These are phyloP conservation scores for Capricornis sumatraensis DNA, from an alignment of 2,113 vertebrate genomes.

Conservation along the genomic window DNA sequence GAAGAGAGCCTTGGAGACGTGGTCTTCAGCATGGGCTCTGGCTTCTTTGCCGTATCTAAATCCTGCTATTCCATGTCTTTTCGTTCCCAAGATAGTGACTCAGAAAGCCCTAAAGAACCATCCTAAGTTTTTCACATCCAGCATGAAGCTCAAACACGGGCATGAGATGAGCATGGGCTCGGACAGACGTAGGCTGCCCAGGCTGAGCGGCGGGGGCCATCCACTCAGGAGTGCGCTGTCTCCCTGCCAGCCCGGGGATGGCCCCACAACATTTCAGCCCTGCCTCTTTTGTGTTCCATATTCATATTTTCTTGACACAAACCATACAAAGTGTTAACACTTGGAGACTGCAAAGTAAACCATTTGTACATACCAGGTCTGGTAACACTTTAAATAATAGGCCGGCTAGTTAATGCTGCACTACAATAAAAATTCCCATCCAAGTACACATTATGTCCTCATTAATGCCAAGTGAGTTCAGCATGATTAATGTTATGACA, in stretches of 20 bases:
- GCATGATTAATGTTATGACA: constrained; percentile 85
- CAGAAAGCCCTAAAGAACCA: neutral
- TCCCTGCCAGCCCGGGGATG: constrained; percentile 17
- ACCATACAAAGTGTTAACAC: constrained; percentile 84
- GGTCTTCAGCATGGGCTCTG: neutral
- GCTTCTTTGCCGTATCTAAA: neutral
- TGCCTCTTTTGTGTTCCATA: constrained; percentile 69
- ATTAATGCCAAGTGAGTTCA: constrained; percentile 86
- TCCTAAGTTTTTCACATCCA: neutral
- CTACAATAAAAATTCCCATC: constrained; percentile 84
- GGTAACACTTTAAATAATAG: constrained; percentile 89
- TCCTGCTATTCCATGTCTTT: neutral
- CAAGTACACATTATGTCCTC: constrained; percentile 83
- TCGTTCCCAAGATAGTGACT: neutral
- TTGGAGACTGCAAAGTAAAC: constrained; percentile 85
- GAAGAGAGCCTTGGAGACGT: neutral
- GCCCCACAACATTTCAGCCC: neutral
- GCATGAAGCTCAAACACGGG: neutral
- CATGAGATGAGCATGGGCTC: neutral
- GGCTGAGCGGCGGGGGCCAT: neutral
- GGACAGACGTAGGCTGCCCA: neutral
- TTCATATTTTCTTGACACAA: constrained; percentile 83
- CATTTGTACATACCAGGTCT: constrained; percentile 88
- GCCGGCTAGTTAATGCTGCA: constrained; percentile 86
- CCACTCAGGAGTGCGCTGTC: neutral